Conservation (phyloP, 2,113 vertebrate genomes). For the Machaerirhynchus nigripectus region DNA sequence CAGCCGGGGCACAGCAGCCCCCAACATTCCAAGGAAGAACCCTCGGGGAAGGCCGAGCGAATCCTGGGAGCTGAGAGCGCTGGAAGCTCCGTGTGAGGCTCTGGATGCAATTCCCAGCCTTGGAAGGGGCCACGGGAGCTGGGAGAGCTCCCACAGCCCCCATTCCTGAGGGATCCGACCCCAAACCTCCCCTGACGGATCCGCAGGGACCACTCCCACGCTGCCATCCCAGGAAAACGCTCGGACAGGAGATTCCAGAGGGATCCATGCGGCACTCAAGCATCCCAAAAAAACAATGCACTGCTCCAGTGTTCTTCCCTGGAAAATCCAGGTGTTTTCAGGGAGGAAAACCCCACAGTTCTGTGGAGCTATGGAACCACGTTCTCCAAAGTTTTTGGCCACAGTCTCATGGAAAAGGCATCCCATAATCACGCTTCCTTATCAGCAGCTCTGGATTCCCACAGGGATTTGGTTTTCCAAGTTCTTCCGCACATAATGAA, state of each 20-base stretch:
- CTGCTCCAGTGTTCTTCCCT: background rate
- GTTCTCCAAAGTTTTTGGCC: fast-evolving
- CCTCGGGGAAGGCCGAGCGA: background rate
- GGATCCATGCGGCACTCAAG: fast-evolving
- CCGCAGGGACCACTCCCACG: fast-evolving
- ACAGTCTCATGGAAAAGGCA: background rate
- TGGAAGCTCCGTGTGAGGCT: fast-evolving
- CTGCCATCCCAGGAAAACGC: background rate
- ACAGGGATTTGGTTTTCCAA: background rate
- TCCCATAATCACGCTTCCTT: background rate
- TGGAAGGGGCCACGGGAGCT: background rate
- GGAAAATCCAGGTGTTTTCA: background rate
- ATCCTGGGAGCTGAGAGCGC: background rate
- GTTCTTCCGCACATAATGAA: fast-evolving
- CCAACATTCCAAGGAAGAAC: background rate
- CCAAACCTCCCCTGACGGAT: fast-evolving
- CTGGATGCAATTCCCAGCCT: background rate
- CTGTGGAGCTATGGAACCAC: background rate
- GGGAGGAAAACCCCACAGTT: fast-evolving
- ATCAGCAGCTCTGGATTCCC: background rate
- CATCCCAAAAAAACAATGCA: fast-evolving
- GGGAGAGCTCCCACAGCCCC: background rate
- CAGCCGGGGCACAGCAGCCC: background rate
- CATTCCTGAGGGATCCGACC: fast-evolving
- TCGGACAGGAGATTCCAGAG: background rate